Conservation (phyloP, 2,888 invertebrate genomes). For the Trissolcus brochymenae region DNA sequence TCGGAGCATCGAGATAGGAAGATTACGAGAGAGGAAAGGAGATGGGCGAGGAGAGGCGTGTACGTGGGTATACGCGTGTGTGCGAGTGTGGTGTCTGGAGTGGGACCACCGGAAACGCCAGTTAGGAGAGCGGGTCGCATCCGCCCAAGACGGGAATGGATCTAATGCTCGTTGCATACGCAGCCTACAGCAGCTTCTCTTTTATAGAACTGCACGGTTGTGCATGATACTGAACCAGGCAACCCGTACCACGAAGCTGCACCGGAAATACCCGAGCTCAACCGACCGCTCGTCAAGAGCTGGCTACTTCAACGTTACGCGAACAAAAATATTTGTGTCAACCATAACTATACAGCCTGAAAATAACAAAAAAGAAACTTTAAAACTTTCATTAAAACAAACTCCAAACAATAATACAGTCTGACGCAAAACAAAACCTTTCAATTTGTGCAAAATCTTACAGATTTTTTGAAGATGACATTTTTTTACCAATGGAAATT, state of each 20-base stretch:
- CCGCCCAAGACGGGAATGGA: conserved; percentile 68
- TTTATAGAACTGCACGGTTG: conserved; percentile 63
- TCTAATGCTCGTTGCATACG: conserved; percentile 64
- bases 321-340: conserved; percentile 45
- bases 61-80: conserved; percentile 5
- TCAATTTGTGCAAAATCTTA: too few relatives aligned
- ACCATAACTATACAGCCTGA: conserved; percentile 31
- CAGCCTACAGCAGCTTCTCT: conserved; percentile 63
- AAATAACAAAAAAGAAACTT: not conserved
- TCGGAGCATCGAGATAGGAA: conserved; percentile 50
- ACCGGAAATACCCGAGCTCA: conserved; percentile 49
- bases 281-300: conserved; percentile 28
- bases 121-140: conserved; percentile 71
- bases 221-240: conserved; percentile 47
- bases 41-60: conserved; percentile 37
- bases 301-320: conserved; percentile 12
- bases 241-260: conserved; percentile 39
- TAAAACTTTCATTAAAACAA: not conserved
- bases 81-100: conserved; percentile 48
- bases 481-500: too few relatives aligned
- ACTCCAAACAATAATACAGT: not conserved
- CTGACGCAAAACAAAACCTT: not conserved
- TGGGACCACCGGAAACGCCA: conserved; percentile 71
- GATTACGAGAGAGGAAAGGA: conserved; percentile 42
- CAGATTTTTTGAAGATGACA: too few relatives aligned